Base-by-base conservation (phyloP, 2,113 vertebrate species). In the Otolemur garnettii region DNA sequence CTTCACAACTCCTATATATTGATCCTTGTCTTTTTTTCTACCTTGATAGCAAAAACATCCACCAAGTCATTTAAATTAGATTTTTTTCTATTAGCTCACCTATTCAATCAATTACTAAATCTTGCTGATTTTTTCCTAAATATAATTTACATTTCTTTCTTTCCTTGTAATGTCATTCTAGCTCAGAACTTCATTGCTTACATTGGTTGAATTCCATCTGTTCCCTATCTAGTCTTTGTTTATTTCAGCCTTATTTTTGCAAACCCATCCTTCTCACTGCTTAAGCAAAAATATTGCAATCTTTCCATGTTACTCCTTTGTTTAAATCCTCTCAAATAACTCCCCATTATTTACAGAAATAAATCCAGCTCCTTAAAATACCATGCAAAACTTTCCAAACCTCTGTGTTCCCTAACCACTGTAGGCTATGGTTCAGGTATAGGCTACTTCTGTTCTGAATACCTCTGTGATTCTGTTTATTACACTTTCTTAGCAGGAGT, bases 91-190 rank as follows among this genome's bases (percentile, higher is more conserved):
- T 77, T 24, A 78, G 24, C 24, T 88, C 55, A 66, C 60, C 45
- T 45, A 22, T 81, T n/a, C n/a, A 82, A 30, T 72, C 53, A 78
- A 1, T 64, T 53, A 42, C 26, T 57, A 69, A 87, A 50, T 66
- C 30, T 21, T 90, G 57, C 35, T 93, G 30, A 60, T 96, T 80
- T 3, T 33, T 90, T 92, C 35, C 55, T 83, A 71, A 95, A 71
- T 92, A 12, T 55, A 93, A 72, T 79, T 15, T 21, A 14, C 28
- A 11, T 84, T 66, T 30, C 68, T 45, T 81, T 45, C 2, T 90
- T 50, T 89, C 5, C 60, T 59, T 74, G 66, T 62, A 4, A 55
- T 66, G 33, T 83, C 92, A 17, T 60, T 74, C 50, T 68, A 72
- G 19, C 14, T 69, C 75, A 68, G 38, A 83, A 91, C 24, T 30